Percentiles rank a stretch among this genome's conserved stretches.
phyloP scores from a whole-genome alignment of 2,888 invertebrate species.

The Idaea straminata region DNA sequence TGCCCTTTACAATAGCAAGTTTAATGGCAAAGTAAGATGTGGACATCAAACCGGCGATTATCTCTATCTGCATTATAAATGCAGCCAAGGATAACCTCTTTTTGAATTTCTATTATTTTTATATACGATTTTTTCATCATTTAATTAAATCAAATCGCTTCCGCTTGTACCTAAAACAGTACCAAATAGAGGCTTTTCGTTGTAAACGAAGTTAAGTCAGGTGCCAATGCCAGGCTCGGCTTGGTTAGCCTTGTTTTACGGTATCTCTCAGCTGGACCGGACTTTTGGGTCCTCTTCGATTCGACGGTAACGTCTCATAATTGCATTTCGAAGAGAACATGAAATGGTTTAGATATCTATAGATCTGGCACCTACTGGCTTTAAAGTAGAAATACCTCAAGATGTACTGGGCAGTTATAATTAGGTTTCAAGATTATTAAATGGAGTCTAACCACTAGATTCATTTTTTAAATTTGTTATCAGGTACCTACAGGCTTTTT shows the following conservation, averaged over 20 bases:
- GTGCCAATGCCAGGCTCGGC: conserved; percentile 59
- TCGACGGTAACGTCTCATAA: conserved; percentile 28
- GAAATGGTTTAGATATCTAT: background rate
- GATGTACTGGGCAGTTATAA: background rate
- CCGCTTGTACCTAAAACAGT: conserved; percentile 18
- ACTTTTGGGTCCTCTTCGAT: conserved; percentile 13
- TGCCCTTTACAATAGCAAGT: no score
- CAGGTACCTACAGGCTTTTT: no score
- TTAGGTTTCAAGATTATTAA: no score
- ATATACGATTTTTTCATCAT: background rate
- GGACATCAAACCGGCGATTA: no score
- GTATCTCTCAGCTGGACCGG: conserved; percentile 25
- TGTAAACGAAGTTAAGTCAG: conserved; percentile 65
- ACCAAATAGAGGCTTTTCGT: conserved; percentile 48
- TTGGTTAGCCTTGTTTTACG: conserved; percentile 55
- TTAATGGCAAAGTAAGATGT: no score
- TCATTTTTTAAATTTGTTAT: no score
- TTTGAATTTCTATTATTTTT: no score
- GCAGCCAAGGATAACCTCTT: no score
- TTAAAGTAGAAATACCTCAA: background rate
- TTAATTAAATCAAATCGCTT: conserved; percentile 14
- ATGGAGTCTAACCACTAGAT: no score
- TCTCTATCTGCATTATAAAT: no score
- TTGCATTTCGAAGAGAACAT: conserved; percentile 20
- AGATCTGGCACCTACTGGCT: background rate